phyloP scores from a whole-genome alignment of 1,140 invertebrate species.

The Aradophagus sp. region DNA sequence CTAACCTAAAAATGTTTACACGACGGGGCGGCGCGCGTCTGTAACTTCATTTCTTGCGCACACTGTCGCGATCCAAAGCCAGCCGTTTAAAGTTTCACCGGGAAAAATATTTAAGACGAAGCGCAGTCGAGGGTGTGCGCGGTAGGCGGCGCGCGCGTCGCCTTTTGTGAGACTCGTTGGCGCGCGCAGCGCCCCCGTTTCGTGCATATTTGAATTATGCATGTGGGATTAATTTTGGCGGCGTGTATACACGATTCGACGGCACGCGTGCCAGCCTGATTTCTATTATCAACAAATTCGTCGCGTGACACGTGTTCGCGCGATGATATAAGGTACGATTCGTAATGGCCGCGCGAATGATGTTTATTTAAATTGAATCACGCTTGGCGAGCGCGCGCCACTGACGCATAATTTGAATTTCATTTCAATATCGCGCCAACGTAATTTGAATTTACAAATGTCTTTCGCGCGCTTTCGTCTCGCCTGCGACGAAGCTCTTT shows the following conservation, averaged over 20 bases:
- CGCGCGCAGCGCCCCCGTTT: conserved; percentile 1
- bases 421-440: conserved; percentile 10
- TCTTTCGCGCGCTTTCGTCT: no score
- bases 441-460: no score
- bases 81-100: conserved; percentile 11
- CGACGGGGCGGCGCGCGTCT: background rate
- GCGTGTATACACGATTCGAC: conserved; percentile 46
- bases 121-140: background rate
- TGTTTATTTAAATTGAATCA: conserved; percentile 38
- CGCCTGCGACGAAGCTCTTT: no score
- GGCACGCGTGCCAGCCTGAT: conserved; percentile 11
- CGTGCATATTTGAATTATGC: conserved; percentile 51
- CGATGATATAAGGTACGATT: conserved; percentile 20
- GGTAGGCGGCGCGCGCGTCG: no score
- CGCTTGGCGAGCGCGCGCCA: conserved; percentile 12
- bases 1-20: no score
- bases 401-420: conserved; percentile 10
- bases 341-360: conserved; percentile 22
- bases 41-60: conserved; percentile 2
- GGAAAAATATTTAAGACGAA: conserved; percentile 13
- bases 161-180: no score
- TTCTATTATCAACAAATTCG: conserved; percentile 44
- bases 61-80: conserved; percentile 5
- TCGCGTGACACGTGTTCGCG: conserved; percentile 34
- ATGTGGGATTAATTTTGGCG: conserved; percentile 49